Conservation (phyloP, 2,113 vertebrate genomes). For the Dromaius novaehollandiae region DNA sequence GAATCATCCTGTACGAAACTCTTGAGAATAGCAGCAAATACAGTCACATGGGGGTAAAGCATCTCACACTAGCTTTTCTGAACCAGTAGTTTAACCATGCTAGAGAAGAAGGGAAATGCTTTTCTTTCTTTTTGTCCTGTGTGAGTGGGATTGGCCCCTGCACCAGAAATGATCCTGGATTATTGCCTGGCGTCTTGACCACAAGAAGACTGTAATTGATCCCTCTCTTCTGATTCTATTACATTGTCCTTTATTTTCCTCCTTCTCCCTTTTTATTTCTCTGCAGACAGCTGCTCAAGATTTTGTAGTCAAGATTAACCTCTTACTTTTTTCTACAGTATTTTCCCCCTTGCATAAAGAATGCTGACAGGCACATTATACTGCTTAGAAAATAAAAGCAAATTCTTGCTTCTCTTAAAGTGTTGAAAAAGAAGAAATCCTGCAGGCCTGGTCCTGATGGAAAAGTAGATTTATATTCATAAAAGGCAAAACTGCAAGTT, state of each 20-base stretch:
- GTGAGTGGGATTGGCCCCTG: background rate
- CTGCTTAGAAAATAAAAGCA: background rate
- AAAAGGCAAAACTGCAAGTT: background rate
- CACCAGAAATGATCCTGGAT: background rate
- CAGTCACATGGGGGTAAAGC: background rate
- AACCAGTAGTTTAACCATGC: background rate
- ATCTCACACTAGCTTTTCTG: background rate
- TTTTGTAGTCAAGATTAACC: background rate
- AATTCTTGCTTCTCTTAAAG: background rate
- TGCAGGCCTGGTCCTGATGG: background rate
- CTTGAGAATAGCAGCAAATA: background rate
- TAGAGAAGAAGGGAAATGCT: background rate
- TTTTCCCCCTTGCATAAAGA: background rate
- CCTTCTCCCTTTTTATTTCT: background rate
- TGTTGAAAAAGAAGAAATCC: background rate
- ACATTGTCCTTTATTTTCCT: background rate
- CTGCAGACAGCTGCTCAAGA: background rate
- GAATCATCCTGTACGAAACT: background rate
- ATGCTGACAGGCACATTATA: background rate
- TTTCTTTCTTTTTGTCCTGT: background rate
- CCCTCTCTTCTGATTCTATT: background rate
- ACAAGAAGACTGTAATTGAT: background rate
- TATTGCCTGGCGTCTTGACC: background rate
- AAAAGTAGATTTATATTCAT: background rate
- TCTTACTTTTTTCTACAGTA: background rate